phyloP scores from a whole-genome alignment of 2,797 vertebrate genomes.

The Choloepus didactylus region DNA sequence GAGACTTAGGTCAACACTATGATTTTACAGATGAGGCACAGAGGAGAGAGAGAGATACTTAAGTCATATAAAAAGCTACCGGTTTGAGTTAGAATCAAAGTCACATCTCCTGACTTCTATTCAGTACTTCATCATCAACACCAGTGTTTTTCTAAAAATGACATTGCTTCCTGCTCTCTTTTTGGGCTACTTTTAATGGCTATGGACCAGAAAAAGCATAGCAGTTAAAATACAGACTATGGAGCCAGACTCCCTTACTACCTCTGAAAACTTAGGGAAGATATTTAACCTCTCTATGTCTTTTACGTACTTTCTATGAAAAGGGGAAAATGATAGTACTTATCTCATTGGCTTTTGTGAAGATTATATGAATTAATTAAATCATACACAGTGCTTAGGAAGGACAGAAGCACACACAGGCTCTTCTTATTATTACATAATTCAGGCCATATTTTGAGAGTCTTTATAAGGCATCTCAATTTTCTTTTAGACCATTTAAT shows the following conservation, averaged over 20 bases:
- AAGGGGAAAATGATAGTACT: not conserved
- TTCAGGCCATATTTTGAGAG: slow-evolving; percentile 18
- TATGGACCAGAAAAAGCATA: not conserved
- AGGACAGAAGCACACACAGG: not conserved
- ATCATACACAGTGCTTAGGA: not conserved
- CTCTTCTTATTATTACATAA: not conserved
- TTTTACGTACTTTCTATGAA: not conserved
- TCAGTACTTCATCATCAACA: not conserved
- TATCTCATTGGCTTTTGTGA: not conserved
- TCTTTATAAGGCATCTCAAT: not conserved
- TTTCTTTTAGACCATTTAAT: slow-evolving; percentile 27
- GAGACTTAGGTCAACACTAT: not conserved
- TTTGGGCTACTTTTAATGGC: not conserved
- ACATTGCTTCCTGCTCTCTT: not conserved
- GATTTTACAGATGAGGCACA: not conserved
- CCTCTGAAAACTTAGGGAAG: not conserved
- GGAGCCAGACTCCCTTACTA: not conserved
- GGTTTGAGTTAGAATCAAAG: not conserved
- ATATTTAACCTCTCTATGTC: not conserved
- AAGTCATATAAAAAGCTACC: not conserved
- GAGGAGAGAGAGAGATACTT: not conserved
- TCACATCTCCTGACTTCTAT: not conserved
- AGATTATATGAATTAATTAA: not conserved
- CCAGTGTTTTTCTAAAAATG: not conserved
- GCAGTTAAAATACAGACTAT: not conserved